Evolutionary conservation across 1,140 invertebrate genomes (phyloP).

Genomic region (Aphidius ervi): DNA sequence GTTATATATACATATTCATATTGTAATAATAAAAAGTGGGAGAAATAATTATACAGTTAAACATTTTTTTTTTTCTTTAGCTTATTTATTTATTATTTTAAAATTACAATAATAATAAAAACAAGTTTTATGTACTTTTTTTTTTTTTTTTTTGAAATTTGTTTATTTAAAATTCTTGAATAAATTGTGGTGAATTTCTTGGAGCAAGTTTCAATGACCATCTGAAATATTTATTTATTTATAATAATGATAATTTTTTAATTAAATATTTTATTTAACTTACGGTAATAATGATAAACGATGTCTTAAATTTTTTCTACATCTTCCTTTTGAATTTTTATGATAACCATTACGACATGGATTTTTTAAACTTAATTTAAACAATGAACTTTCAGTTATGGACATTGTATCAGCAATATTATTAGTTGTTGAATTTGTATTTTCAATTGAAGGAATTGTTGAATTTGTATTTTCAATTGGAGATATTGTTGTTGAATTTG

Average conservation of each 20-base stretch:
- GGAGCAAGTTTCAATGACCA: conserved; percentile 26
- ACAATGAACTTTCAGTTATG: not conserved
- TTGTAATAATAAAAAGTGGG: too few relatives aligned
- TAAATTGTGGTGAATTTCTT: not conserved
- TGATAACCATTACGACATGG: conserved; percentile 19
- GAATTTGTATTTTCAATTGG: not conserved
- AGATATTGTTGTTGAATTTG: not conserved
- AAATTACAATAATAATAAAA: too few relatives aligned
- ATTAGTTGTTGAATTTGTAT: not conserved
- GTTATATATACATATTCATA: too few relatives aligned
- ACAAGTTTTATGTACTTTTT: too few relatives aligned
- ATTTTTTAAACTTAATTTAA: conserved; percentile 10
- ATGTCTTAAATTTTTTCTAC: conserved; percentile 22
- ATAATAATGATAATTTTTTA: not conserved
- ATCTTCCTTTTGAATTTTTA: conserved; percentile 26
- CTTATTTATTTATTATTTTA: too few relatives aligned
- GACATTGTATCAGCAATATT: not conserved
- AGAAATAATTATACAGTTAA: too few relatives aligned
- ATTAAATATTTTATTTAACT: conserved; percentile 17
- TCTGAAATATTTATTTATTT: conserved; percentile 18
- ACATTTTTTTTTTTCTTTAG: too few relatives aligned
- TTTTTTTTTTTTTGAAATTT: too few relatives aligned
- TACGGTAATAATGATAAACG: conserved; percentile 33
- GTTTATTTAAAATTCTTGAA: too few relatives aligned
- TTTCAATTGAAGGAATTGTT: not conserved